phyloP scores from a whole-genome alignment of 2,888 invertebrate species.

The Cybosia mesomella region DNA sequence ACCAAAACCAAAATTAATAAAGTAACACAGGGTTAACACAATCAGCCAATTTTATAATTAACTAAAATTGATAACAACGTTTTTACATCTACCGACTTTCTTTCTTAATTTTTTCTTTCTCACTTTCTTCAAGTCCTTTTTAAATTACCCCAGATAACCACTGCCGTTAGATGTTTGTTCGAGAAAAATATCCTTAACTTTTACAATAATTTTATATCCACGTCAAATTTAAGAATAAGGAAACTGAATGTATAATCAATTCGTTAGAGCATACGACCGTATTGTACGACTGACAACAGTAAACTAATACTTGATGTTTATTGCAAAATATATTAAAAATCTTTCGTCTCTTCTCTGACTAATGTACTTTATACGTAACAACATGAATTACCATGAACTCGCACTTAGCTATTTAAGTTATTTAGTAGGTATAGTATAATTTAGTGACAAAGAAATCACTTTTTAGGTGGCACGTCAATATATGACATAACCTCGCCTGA shows the following conservation, averaged over 20 bases:
- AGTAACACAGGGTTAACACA: neutral
- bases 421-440: neutral
- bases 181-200: neutral
- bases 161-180: neutral
- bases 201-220: neutral
- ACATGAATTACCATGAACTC: neutral
- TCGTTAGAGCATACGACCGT: constrained; percentile 2
- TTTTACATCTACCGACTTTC: neutral
- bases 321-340: constrained; percentile 8
- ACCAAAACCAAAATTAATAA: neutral
- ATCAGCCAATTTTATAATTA: neutral
- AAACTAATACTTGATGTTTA: neutral
- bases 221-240: constrained; percentile 1
- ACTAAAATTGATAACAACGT: neutral
- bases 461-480: neutral
- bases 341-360: constrained; percentile 9
- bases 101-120: neutral
- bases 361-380: neutral
- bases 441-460: neutral
- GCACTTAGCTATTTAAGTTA: neutral
- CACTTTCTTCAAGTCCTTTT: neutral
- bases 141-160: neutral
- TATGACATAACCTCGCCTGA: neutral
- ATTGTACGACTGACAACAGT: neutral
- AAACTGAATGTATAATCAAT: constrained; percentile 2